Conservation (phyloP, 23 tunicate genomes). For the Trididemnum clinides region DNA sequence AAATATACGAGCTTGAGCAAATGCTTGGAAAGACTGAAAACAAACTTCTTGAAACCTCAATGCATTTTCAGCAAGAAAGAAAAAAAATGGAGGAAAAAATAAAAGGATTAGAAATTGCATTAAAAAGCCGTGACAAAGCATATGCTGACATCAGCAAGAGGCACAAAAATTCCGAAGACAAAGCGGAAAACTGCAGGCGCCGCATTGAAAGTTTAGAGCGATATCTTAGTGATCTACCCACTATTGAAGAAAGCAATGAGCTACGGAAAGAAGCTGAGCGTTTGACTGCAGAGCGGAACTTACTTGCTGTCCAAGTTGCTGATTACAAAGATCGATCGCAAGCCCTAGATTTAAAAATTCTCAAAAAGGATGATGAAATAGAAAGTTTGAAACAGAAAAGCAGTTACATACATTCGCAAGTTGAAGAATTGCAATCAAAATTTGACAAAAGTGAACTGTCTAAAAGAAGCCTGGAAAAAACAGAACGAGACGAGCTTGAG, state of each 20-base stretch:
- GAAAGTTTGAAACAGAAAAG: not conserved
- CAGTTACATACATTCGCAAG: not conserved
- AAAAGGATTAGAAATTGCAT: slow-evolving; percentile 12
- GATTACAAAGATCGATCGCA: slow-evolving; percentile 22
- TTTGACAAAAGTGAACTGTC: slow-evolving; percentile 5
- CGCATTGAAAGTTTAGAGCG: slow-evolving; percentile 74
- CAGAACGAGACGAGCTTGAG: slow-evolving; percentile 15
- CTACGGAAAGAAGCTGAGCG: slow-evolving; percentile 32
- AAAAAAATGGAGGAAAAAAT: slow-evolving; percentile 39
- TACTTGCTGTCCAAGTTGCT: slow-evolving; percentile 25
- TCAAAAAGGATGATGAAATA: not conserved
- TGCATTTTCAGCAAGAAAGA: slow-evolving; percentile 17
- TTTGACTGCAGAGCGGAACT: slow-evolving; percentile 28
- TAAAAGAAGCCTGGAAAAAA: not conserved
- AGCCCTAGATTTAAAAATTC: slow-evolving; percentile 2
- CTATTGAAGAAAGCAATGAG: slow-evolving; percentile 52
- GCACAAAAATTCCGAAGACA: slow-evolving; percentile 34
- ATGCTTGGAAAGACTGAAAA: slow-evolving; percentile 72
- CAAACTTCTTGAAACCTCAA: slow-evolving; percentile 36
- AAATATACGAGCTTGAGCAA: slow-evolving; percentile 46
- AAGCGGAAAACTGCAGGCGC: slow-evolving; percentile 56
- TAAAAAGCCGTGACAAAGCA: slow-evolving; percentile 37
- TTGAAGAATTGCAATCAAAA: not conserved
- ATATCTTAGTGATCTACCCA: slow-evolving; percentile 71
- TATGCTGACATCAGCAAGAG: slow-evolving; percentile 40